Conservation (phyloP, 2,888 invertebrate species). For the Volucella inanis region DNA sequence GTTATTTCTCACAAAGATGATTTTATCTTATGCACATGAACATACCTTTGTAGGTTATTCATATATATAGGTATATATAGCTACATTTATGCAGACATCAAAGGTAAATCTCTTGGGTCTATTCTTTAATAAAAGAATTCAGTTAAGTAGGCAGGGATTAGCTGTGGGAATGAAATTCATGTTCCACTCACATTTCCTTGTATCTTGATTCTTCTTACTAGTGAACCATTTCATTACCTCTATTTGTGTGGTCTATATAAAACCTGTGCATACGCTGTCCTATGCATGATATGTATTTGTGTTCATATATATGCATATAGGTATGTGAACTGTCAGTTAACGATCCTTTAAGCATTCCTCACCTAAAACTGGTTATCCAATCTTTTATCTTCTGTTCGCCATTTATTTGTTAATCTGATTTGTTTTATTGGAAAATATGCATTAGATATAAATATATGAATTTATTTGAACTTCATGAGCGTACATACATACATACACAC, state of each 20-base stretch:
- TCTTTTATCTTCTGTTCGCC: constrained; percentile 19
- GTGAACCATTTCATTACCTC: constrained; percentile 41
- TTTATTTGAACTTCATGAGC: no score
- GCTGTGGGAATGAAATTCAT: constrained; percentile 23
- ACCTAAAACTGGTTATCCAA: constrained; percentile 52
- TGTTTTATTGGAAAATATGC: neutral
- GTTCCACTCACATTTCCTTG: constrained; percentile 33
- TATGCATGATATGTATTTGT: neutral
- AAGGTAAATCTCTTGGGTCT: neutral
- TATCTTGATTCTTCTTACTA: constrained; percentile 24
- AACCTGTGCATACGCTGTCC: constrained; percentile 34
- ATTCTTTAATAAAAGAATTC: constrained; percentile 14
- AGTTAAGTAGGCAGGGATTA: constrained; percentile 31
- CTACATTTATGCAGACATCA: no score
- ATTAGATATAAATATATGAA: no score
- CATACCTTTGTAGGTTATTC: no score
- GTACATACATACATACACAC: no score
- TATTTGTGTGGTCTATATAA: constrained; percentile 65
- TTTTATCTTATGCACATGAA: no score
- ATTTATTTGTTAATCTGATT: constrained; percentile 27
- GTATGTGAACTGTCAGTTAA: constrained; percentile 12
- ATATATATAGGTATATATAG: no score
- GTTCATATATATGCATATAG: no score
- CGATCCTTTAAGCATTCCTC: constrained; percentile 34
- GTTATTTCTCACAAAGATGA: no score